A percentile compares a stretch with the other conserved stretches of the same genome.
Conservation (phyloP, 2,113 vertebrate species). For the Macroglossus sobrinus region DNA sequence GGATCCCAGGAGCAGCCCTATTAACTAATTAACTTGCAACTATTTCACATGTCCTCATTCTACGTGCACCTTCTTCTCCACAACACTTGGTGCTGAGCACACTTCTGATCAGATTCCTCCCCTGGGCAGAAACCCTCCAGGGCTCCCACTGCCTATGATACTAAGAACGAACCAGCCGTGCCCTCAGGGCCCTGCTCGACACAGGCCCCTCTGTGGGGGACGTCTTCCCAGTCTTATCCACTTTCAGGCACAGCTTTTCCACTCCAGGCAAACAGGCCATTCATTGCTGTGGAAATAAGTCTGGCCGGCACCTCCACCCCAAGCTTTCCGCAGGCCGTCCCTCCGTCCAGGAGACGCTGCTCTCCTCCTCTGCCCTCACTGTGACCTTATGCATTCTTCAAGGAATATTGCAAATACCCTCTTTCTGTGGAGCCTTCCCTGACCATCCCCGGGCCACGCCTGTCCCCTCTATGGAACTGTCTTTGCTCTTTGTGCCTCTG, state of each 20-base stretch:
- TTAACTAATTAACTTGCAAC: constrained; percentile 61
- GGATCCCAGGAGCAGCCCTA: constrained; percentile 38
- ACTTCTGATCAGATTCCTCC: not conserved
- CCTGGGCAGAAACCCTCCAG: not conserved
- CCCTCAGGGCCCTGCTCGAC: rapidly evolving
- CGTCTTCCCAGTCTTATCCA: not conserved
- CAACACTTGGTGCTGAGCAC: not conserved
- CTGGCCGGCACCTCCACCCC: not conserved
- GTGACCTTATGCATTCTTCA: not conserved
- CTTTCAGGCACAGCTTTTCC: not conserved
- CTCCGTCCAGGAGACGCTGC: not conserved
- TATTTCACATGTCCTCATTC: not conserved
- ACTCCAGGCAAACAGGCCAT: not conserved
- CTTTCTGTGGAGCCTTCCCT: not conserved
- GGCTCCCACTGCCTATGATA: not conserved
- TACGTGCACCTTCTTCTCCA: not conserved
- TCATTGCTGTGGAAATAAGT: not conserved
- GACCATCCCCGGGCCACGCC: not conserved
- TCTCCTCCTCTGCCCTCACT: not conserved
- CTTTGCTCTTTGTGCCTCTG: not conserved
- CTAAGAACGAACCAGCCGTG: not conserved
- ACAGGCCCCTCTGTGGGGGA: rapidly evolving
- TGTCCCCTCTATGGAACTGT: not conserved
- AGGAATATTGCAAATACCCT: not conserved
- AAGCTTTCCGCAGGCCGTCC: not conserved